Conservation (phyloP, 2,797 vertebrate genomes). For the Taenioides sp. region DNA sequence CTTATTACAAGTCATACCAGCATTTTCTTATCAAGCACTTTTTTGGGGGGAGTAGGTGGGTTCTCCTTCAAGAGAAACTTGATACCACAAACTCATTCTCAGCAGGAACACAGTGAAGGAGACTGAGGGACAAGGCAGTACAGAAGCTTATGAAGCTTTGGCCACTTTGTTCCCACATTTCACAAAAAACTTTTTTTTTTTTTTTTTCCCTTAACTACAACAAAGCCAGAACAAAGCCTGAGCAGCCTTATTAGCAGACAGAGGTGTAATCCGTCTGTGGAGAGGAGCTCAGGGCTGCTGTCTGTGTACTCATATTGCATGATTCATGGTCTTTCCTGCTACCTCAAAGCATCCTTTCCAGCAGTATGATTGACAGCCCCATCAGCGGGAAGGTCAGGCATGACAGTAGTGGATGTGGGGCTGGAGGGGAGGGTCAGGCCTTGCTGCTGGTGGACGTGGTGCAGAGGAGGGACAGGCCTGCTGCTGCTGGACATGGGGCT, state of each 20-base stretch:
- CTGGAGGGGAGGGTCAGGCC: too few species aligned
- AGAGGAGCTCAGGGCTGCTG: slow-evolving; percentile 22
- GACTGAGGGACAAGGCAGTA: too few species aligned
- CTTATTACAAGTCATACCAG: too few species aligned
- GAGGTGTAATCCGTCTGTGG: slow-evolving; percentile 41
- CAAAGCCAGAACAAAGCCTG: slow-evolving; percentile 38
- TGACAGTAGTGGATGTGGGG: slow-evolving; percentile 54
- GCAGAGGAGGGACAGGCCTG: too few species aligned
- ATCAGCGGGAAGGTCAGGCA: slow-evolving; percentile 39
- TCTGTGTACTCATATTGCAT: slow-evolving; percentile 21
- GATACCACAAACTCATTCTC: slow-evolving; percentile 58
- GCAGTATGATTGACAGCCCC: slow-evolving; percentile 33
- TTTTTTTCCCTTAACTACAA: slow-evolving; percentile 15
- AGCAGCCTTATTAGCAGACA: slow-evolving; percentile 43
- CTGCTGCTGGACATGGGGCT: too few species aligned
- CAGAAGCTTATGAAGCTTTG: slow-evolving; percentile 18
- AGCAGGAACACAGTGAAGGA: slow-evolving; percentile 32
- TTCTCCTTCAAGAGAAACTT: slow-evolving; percentile 39
- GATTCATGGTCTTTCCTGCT: slow-evolving; percentile 15
- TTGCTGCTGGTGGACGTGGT: too few species aligned
- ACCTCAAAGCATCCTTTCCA: slow-evolving; percentile 38
- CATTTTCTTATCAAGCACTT: too few species aligned
- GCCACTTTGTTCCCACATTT: slow-evolving; percentile 48
- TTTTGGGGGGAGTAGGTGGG: too few species aligned
- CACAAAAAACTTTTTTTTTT: slow-evolving; percentile 24